Percentiles rank a stretch among this genome's conserved stretches.
Evolutionary conservation across 2,888 invertebrate species (phyloP).

Genomic region (Rhingia campestris): DNA sequence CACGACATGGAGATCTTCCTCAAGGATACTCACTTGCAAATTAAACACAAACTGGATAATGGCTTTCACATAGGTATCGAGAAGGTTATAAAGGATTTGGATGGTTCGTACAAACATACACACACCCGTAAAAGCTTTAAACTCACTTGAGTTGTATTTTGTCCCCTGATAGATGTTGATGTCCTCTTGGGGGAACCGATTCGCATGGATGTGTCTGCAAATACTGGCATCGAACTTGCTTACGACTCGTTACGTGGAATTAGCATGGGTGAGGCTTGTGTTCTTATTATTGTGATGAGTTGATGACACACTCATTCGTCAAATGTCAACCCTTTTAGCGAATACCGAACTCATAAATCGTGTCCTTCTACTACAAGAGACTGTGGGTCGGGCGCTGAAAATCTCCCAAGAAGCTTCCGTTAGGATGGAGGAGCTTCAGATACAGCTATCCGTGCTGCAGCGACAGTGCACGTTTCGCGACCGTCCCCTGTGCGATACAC

Average conservation of each 20-base stretch:
- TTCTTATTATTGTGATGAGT: slow-evolving; percentile 17
- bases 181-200: slow-evolving; percentile 90
- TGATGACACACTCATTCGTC: slow-evolving; percentile 3
- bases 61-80: slow-evolving; percentile 86
- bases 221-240: slow-evolving; percentile 90
- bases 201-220: slow-evolving; percentile 88
- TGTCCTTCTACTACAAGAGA: slow-evolving; percentile 82
- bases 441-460: slow-evolving; percentile 82
- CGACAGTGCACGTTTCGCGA: slow-evolving; percentile 88
- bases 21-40: slow-evolving; percentile 86
- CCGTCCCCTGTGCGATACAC: slow-evolving; percentile 89
- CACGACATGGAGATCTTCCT: slow-evolving; percentile 86
- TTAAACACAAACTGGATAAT: slow-evolving; percentile 85
- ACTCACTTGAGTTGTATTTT: background rate
- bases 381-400: slow-evolving; percentile 81
- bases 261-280: slow-evolving; percentile 85
- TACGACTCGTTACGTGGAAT: slow-evolving; percentile 88
- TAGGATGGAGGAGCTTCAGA: slow-evolving; percentile 83
- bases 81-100: slow-evolving; percentile 86
- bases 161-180: slow-evolving; percentile 85
- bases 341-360: slow-evolving; percentile 82
- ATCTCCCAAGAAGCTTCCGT: slow-evolving; percentile 82
- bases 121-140: no score
- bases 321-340: slow-evolving; percentile 75
- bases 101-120: slow-evolving; percentile 83